Evolutionary conservation across 2,113 vertebrate genomes (phyloP).

Genomic region (Oenanthe melanoleuca): DNA sequence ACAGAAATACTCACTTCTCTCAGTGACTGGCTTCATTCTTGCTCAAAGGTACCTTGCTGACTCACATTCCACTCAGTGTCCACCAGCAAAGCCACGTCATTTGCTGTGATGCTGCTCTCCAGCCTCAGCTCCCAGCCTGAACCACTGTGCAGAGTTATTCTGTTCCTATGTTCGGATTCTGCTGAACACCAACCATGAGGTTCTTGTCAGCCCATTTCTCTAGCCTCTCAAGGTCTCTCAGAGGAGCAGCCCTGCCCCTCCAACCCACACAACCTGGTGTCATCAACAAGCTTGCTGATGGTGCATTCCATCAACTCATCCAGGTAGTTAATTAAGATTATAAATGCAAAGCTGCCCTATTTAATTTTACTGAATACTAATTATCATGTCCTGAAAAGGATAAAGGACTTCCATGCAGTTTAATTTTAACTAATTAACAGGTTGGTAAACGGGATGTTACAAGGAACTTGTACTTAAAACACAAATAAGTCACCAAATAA

Average conservation of each 20-base stretch:
- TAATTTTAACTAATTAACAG: conserved; percentile 42
- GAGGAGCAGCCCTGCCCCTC: background rate
- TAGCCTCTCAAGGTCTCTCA: background rate
- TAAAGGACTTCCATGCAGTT: background rate
- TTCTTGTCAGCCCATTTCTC: background rate
- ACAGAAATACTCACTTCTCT: background rate
- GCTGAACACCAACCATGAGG: background rate
- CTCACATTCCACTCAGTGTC: background rate
- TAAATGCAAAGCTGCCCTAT: background rate
- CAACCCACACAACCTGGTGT: background rate
- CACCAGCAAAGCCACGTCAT: background rate
- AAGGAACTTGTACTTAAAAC: background rate
- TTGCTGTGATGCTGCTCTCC: rapidly evolving
- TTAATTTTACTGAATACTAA: conserved; percentile 11
- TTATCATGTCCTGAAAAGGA: background rate
- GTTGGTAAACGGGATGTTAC: background rate
- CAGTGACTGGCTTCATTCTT: background rate
- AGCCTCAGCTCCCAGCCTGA: background rate
- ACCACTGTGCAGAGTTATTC: rapidly evolving
- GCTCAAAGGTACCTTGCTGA: background rate
- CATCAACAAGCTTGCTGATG: background rate
- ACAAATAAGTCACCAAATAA: background rate
- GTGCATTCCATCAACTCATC: background rate
- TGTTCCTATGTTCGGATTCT: background rate
- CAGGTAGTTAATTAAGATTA: background rate